Base-by-base conservation (phyloP, 1,140 invertebrate species). In the Macrostomum lignano region DNA sequence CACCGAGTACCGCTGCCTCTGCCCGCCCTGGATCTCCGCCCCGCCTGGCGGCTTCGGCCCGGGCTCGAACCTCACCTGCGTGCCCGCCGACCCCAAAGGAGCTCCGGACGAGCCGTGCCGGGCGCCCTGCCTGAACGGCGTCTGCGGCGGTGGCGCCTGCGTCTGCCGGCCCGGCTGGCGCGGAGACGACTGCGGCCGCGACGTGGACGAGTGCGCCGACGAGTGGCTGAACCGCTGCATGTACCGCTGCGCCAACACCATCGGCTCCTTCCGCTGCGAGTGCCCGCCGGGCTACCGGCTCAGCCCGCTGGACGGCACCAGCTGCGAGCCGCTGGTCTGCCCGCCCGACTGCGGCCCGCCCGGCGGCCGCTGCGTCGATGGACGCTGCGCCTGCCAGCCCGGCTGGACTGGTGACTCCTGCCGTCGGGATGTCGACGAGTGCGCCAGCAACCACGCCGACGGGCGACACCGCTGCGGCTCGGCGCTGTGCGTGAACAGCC, bases 241-340 rank as follows among this genome's bases (percentile, higher is more conserved):
- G 47, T 84, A 96, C 48, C 71, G 72, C 33, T 96, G 86, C 52
- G 70, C 82, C 21, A 94, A 94, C 52, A 91, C 79, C 1, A 60
- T 91, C 1, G 84, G 84, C 10, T 60, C 79, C 17, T 96, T 79
- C 52, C 73, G 74, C 46, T 96, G 86, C 50, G 70, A 76, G 26
- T 96, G 86, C 49, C 70, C 72, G 49, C 76, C 82, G 40, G 84
- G 86, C 1, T 94, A 72, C 46, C 82, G 93, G 51, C 60, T 96
- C 9, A 79, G 91, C 52, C 82, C 81, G n/a, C n/a, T n/a, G 0
- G 84, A 94, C 55, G 81, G 81, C 29, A 86, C 84, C 55, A 73
- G 74, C 45, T 94, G 86, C 55, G 84, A 93, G n/a, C n/a, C n/a
- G n/a, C n/a, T n/a, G n/a, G n/a, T n/a, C n/a, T n/a, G n/a, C n/a